phyloP scores from a whole-genome alignment of 1,140 invertebrate species.

The Lamellibrachia luymesi region DNA sequence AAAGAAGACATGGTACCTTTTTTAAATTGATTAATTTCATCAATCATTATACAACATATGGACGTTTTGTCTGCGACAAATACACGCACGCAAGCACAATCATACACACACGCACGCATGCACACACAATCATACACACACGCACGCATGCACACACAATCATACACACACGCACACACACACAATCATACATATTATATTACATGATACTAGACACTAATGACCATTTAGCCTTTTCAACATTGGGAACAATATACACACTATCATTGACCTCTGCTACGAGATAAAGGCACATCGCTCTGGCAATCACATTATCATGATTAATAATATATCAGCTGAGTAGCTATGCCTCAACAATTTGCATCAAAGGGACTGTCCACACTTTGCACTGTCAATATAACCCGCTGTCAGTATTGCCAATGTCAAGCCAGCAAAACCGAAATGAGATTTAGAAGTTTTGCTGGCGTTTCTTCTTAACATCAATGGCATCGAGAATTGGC shows the following conservation, averaged over 20 bases:
- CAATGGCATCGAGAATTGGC: conserved; percentile 97
- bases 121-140: no score
- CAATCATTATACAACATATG: neutral
- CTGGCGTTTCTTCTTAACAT: conserved; percentile 93
- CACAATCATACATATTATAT: neutral
- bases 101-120: no score
- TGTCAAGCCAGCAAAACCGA: neutral
- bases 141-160: no score
- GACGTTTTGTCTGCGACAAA: neutral
- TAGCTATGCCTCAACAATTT: neutral
- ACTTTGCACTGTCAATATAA: neutral
- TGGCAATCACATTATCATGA: neutral
- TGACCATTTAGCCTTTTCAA: neutral
- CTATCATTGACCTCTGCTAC: neutral
- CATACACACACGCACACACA: neutral
- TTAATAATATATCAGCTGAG: neutral
- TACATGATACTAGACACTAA: neutral
- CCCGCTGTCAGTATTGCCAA: neutral
- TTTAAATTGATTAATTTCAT: neutral
- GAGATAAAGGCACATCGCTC: neutral
- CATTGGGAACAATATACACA: neutral
- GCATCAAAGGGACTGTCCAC: no score
- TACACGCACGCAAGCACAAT: neutral
- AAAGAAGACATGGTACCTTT: neutral
- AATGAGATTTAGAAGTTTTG: conserved; percentile 73